A percentile compares a stretch with the other conserved stretches of the same genome.
phyloP scores from a whole-genome alignment of 2,113 vertebrate species.

The Otocyon megalotis region DNA sequence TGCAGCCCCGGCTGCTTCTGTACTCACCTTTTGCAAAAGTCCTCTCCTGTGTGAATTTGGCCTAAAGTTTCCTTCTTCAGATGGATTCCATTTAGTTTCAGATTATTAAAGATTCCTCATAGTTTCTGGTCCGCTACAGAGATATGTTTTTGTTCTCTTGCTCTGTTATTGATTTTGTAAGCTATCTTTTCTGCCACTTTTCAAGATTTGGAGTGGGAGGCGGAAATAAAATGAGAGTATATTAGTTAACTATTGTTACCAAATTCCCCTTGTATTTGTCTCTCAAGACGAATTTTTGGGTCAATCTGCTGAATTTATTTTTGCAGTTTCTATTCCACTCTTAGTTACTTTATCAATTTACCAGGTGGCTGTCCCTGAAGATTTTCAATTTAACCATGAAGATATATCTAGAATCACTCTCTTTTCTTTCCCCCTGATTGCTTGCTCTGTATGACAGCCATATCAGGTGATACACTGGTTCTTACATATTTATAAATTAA shows the following conservation, averaged over 20 bases:
- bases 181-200: background rate
- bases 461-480: background rate
- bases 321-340: background rate
- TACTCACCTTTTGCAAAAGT: background rate
- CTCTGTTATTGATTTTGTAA: background rate
- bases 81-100: background rate
- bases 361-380: background rate
- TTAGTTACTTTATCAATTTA: background rate
- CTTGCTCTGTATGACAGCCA: background rate
- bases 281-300: background rate
- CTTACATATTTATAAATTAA: background rate
- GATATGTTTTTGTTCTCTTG: background rate
- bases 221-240: background rate
- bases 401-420: background rate
- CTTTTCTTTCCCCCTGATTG: background rate
- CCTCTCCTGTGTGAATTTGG: background rate
- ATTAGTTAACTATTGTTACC: background rate
- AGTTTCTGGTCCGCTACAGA: background rate
- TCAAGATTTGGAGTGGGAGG: background rate
- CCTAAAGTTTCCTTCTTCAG: background rate
- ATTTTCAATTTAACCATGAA: background rate
- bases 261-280: background rate
- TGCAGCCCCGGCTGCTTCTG: fast-evolving
- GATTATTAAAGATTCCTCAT: background rate
- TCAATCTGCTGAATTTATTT: background rate